A percentile compares a stretch with the other conserved stretches of the same genome.
Conservation (phyloP, 2,797 vertebrate genomes). For the Chelidonichthys spinosus region DNA sequence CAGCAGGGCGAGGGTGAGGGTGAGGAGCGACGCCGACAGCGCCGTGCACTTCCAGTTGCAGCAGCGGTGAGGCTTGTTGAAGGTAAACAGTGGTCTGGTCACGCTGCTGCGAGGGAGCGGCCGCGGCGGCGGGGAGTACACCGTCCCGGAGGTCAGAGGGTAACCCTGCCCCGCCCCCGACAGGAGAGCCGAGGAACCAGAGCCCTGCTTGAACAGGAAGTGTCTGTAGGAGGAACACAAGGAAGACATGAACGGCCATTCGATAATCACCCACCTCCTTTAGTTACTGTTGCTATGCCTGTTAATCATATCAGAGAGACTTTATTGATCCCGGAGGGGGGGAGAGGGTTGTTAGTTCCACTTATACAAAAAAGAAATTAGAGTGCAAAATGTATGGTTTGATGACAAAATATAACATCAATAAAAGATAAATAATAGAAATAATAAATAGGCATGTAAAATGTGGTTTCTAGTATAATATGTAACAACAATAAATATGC, state of each 20-base stretch:
- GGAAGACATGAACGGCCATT: not conserved
- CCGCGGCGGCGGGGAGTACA: constrained; percentile 95
- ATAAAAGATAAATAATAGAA: too few relatives aligned
- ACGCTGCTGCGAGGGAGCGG: constrained; percentile 95
- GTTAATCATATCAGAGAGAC: constrained; percentile 1
- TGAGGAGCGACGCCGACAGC: constrained; percentile 92
- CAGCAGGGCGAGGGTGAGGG: constrained; percentile 91
- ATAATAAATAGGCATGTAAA: not conserved
- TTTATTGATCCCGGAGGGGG: not conserved
- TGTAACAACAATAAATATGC: not conserved
- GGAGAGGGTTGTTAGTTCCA: not conserved
- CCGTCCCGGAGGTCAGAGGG: constrained; percentile 94
- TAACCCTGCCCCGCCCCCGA: constrained; percentile 95
- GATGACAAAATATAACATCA: too few relatives aligned
- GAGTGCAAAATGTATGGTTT: too few relatives aligned
- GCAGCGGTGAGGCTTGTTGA: constrained; percentile 96
- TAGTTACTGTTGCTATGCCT: not conserved
- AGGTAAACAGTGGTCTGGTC: constrained; percentile 94
- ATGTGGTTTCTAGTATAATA: not conserved
- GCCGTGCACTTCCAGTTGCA: constrained; percentile 98
- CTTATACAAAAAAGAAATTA: not conserved
- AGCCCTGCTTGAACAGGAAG: constrained; percentile 97
- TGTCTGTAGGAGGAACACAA: constrained; percentile 82
- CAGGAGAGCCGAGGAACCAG: constrained; percentile 94
- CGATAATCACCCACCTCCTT: not conserved